These are phyloP conservation scores for Thinocorus orbignyianus DNA, from an alignment of 2,113 vertebrate species.

Conservation along the genomic window DNA sequence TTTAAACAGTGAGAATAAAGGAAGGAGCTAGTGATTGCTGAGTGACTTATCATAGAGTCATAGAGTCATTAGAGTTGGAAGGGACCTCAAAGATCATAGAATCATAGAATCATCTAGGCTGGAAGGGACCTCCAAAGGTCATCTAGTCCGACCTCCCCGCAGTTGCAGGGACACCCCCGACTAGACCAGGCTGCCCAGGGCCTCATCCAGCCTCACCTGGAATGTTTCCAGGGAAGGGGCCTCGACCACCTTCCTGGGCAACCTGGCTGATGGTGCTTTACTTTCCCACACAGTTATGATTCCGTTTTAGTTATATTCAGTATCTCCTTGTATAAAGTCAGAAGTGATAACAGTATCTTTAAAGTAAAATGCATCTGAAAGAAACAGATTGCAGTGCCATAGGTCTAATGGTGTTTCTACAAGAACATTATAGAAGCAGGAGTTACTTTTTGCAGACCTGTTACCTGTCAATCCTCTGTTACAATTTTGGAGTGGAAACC, in stretches of 20 bases:
- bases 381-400: background rate
- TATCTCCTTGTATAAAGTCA: background rate
- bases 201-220: too few species aligned
- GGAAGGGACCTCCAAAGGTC: too few species aligned
- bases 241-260: too few species aligned
- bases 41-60: too few species aligned
- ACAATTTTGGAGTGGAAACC: slow-evolving; percentile 89
- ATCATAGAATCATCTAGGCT: too few species aligned
- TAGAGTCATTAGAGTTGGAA: too few species aligned
- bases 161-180: too few species aligned
- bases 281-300: background rate
- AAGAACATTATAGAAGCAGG: background rate
- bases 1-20: background rate
- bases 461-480: slow-evolving; percentile 89
- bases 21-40: background rate
- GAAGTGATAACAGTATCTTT: background rate
- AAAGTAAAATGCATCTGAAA: background rate
- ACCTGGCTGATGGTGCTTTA: background rate
- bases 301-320: background rate
- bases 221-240: too few species aligned
- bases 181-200: too few species aligned
- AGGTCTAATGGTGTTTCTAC: background rate
- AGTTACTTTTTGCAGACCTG: slow-evolving; percentile 73
- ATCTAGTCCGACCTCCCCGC: too few species aligned
- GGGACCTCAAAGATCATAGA: too few species aligned